Base-by-base conservation (phyloP, 92 coral and sea anemone species). In the Virgularia gustaviana region DNA sequence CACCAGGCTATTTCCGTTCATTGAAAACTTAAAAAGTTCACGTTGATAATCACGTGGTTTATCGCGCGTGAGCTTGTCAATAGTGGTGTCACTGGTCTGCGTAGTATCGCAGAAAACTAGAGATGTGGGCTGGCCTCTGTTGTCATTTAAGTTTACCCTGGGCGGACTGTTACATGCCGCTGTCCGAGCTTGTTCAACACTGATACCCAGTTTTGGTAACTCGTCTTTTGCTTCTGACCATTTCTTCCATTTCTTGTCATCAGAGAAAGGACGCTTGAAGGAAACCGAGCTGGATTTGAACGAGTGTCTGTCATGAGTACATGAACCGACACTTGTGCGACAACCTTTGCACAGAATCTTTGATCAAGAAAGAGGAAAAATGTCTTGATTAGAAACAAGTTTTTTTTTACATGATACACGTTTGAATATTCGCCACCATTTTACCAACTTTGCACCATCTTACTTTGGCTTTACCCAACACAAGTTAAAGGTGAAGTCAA, bases 1-100 rank as follows among this genome's bases (percentile, higher is more conserved):
- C 11, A 89, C 85, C 80, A 94, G 80, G 15, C 96, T 81, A 60
- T 94, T 94, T 6, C 89, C 84, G 15, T 42, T 57, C 85, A 94
- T 72, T 53, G 96, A 92, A 28, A 81, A 34, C 9, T 57, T 28
- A 76, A 94, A 94, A 60, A 94, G 56, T 49, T 85, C 87, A 32
- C 28, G 53, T 57, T 94, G 99, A 70, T 94, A 89, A 9, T 72
- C 94, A 30, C 99, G 89, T 11, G 99, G 99, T 6, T 36, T 58
- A 63, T 86, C 78, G 29, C 22, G 65, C 19, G 99, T 87, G 3
- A 94, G 81, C 36, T 63, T 28, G 51, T 57, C 31, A 38, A 87
- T 78, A 27, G 79, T 78, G n/a, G 82, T 66, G 8, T 38, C 19
- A 0, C 81, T 66, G 11, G 90, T 71, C 64, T 22, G 28, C 43